These are phyloP conservation scores for Zaprionus kolodkinae DNA, from an alignment of 1,140 invertebrate genomes.

Conservation along the genomic window DNA sequence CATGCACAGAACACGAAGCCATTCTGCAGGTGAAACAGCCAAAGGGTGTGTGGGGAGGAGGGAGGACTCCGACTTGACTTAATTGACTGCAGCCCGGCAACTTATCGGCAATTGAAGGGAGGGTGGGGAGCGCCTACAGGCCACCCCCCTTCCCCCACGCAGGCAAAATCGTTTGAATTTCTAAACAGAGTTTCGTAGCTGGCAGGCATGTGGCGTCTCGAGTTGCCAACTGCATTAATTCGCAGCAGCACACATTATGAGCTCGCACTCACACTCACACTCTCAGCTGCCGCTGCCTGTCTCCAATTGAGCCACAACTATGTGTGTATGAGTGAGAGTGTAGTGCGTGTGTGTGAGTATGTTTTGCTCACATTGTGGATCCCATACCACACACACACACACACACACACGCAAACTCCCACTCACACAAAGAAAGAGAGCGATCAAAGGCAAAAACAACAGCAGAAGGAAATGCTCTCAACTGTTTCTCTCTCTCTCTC, in stretches of 20 bases:
- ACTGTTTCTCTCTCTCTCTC: not conserved
- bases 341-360: not conserved
- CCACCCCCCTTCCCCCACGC: too few species aligned
- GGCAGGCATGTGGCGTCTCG: not conserved
- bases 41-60: not conserved
- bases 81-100: slow-evolving; percentile 48
- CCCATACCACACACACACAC: not conserved
- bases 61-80: slow-evolving; percentile 20
- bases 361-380: not conserved
- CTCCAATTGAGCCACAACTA: slow-evolving; percentile 42
- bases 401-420: too few species aligned
- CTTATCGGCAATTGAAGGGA: slow-evolving; percentile 35
- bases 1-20: slow-evolving; percentile 60
- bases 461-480: not conserved
- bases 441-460: not conserved
- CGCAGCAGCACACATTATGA: slow-evolving; percentile 1
- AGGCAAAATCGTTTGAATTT: slow-evolving; percentile 39
- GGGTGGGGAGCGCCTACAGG: too few species aligned
- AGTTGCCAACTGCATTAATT: slow-evolving; percentile 42
- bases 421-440: not conserved
- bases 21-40: slow-evolving; percentile 22
- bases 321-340: not conserved
- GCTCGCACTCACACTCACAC: not conserved
- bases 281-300: slow-evolving; percentile 22
- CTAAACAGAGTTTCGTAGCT: slow-evolving; percentile 13